Evolutionary conservation across 2,888 invertebrate genomes (phyloP).

Genomic region (Dyspetes luteomarginatus): DNA sequence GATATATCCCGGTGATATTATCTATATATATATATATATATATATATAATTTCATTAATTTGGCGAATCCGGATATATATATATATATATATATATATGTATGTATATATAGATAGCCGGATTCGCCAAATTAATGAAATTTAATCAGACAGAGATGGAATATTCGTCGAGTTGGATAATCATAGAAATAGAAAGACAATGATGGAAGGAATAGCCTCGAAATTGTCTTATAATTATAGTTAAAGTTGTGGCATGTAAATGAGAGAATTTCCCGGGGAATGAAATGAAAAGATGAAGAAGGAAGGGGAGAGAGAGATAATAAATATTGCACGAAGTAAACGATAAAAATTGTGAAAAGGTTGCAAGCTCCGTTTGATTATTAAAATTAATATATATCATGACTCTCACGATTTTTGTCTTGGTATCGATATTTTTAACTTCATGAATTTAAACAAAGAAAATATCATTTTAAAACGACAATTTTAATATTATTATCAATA

Average conservation of each 20-base stretch:
- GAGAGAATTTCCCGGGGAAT: conserved; percentile 30
- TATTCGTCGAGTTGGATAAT: conserved; percentile 11
- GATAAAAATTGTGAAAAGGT: too few species aligned
- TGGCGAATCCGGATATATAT: too few species aligned
- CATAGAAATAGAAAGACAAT: neutral
- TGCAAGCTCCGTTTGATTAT: too few species aligned
- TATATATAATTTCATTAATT: too few species aligned
- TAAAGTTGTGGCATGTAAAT: neutral
- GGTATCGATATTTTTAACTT: too few species aligned
- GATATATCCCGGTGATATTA: conserved; percentile 13
- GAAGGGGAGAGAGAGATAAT: too few species aligned
- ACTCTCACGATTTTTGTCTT: too few species aligned
- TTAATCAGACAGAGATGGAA: conserved; percentile 5
- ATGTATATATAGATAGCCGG: neutral
- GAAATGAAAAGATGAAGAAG: neutral
- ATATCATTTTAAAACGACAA: too few species aligned
- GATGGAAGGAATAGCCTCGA: conserved; percentile 4
- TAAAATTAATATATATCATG: too few species aligned
- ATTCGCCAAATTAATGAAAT: conserved; percentile 51
- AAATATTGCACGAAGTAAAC: too few species aligned
- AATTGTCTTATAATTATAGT: neutral
- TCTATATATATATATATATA: neutral
- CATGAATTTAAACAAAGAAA: too few species aligned
- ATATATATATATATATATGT: neutral
- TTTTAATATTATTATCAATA: too few species aligned